Base-by-base conservation (phyloP, 2,797 vertebrate species). In the Arnoldichthys spilopterus region DNA sequence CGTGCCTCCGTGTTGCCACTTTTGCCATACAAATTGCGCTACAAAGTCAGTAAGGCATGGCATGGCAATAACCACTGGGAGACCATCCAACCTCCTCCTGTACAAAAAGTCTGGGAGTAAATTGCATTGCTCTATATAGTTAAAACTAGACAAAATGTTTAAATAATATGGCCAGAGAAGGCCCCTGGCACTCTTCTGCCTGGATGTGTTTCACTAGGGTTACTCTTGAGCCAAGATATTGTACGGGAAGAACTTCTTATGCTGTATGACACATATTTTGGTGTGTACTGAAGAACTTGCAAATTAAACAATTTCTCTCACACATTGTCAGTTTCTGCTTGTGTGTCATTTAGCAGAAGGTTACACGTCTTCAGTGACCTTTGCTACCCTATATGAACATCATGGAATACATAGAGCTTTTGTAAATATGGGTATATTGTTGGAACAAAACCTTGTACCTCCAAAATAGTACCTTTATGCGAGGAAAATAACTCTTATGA, bases 1-100 rank as follows among this genome's bases (percentile, higher is more conserved):
- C 56, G 47, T 5, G 69, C 6, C 8, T 34, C 45, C 9, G 16
- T n/a, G 30, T 49, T 77, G 9, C 75, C 79, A 34, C 81, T 84
- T 40, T 71, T 90, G 28, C 89, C 89, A 8, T 86, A 90, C 70
- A 90, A 89, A 81, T 72, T 90, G 40, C 86, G 89, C 71, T 87
- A 86, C 78, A 89, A 90, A 81, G 53, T 74, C 6, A 70, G 32
- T 47, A 75, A 81, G 68, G 18, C 37, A 22, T 70, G 64, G 45
- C 32, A 53, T 63, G 67, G 28, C 13, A 24, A 0, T 64, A 61
- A 32, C 28, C 12, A 56, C n/a, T 1, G 51, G 8, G 20, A n/a
- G 51, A 11, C 22, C 53, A 56, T 56, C 53, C 9, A 13, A 18
- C 20, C 49, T 56, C 22, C 22, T 11, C 43, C 13, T 3, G 1